These are phyloP conservation scores for Hydraecia micacea DNA, from an alignment of 2,888 invertebrate genomes.

Conservation along the genomic window DNA sequence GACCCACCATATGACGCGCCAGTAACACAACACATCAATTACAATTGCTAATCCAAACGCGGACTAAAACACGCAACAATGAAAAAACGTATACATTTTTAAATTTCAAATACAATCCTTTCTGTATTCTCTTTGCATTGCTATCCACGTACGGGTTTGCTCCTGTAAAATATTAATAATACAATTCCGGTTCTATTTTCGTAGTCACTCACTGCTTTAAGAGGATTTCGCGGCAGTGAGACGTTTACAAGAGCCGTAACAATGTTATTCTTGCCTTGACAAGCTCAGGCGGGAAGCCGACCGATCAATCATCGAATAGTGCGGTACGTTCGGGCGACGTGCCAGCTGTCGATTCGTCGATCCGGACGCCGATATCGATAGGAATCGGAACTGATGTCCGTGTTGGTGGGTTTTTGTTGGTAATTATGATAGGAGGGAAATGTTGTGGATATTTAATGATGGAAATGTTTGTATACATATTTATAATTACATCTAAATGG, in stretches of 20 bases:
- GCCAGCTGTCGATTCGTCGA: slow-evolving; percentile 74
- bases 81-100: slow-evolving; percentile 52
- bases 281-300: slow-evolving; percentile 81
- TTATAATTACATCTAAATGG: neutral
- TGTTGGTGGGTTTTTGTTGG: slow-evolving; percentile 43
- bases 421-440: slow-evolving; percentile 34
- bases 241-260: slow-evolving; percentile 87
- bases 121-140: slow-evolving; percentile 57
- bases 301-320: slow-evolving; percentile 86
- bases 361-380: slow-evolving; percentile 65
- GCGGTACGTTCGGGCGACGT: slow-evolving; percentile 72
- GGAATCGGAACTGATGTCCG: slow-evolving; percentile 46
- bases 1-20: slow-evolving; percentile 27
- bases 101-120: slow-evolving; percentile 64
- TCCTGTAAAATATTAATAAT: slow-evolving; percentile 66
- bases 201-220: slow-evolving; percentile 75
- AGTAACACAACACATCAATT: slow-evolving; percentile 50
- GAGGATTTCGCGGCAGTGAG: slow-evolving; percentile 84
- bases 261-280: slow-evolving; percentile 89
- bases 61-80: slow-evolving; percentile 44
- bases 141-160: slow-evolving; percentile 46
- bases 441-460: slow-evolving; percentile 7
- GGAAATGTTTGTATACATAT: neutral
- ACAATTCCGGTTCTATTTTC: slow-evolving; percentile 69
- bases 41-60: slow-evolving; percentile 62